Percentiles rank a stretch among this genome's conserved stretches.
Evolutionary conservation across 2,113 vertebrate genomes (phyloP).

Genomic region (Blennius ocellaris): DNA sequence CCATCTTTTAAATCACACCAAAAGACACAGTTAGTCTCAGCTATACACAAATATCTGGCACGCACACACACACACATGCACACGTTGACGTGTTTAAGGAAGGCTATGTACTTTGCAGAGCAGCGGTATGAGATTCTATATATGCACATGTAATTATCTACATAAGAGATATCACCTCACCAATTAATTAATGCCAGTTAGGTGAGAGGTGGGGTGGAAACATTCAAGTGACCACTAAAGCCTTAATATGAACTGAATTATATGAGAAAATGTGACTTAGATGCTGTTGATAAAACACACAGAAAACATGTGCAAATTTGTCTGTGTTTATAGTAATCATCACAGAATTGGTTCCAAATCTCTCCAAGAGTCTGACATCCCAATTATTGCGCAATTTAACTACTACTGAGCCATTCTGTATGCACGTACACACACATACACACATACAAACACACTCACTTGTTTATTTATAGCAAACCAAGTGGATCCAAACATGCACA

Average conservation of each 20-base stretch:
- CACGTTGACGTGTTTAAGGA: background rate
- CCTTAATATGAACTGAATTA: background rate
- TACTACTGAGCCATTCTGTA: background rate
- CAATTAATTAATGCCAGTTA: no score
- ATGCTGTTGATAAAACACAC: background rate
- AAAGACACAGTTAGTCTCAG: background rate
- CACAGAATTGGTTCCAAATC: background rate
- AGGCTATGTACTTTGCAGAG: background rate
- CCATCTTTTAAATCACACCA: background rate
- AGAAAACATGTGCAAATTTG: background rate
- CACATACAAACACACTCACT: background rate
- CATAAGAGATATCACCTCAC: background rate
- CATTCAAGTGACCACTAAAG: background rate
- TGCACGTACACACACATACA: background rate
- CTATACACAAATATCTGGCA: no score
- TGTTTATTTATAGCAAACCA: slow-evolving; percentile 5
- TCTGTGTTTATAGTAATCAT: background rate
- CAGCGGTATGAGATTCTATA: background rate
- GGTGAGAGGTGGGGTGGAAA: no score
- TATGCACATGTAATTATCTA: background rate
- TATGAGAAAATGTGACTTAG: background rate
- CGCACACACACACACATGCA: background rate
- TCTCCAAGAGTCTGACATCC: slow-evolving; percentile 35
- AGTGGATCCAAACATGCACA: slow-evolving; percentile 1
- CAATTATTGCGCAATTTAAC: slow-evolving; percentile 25